Conservation (phyloP, 2,888 invertebrate genomes). For the Cheilosia vulpina region DNA sequence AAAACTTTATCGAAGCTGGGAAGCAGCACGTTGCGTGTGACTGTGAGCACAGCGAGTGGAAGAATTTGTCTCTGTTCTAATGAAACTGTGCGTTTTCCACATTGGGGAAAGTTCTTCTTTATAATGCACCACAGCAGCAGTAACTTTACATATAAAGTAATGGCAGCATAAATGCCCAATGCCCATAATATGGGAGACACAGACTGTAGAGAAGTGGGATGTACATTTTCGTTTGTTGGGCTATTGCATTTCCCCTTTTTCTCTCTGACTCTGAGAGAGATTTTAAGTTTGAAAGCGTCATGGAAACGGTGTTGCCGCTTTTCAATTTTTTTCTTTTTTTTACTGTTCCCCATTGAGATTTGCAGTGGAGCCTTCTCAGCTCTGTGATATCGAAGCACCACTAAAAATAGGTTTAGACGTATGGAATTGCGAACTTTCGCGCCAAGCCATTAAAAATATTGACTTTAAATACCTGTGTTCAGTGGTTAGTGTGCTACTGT, state of each 20-base stretch:
- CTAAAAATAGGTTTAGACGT: too few species aligned
- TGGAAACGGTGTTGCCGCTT: conserved; percentile 55
- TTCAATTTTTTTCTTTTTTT: background rate
- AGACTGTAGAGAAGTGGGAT: conserved; percentile 37
- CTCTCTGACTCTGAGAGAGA: conserved; percentile 8
- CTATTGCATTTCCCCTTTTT: conserved; percentile 18
- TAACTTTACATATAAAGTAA: conserved; percentile 13
- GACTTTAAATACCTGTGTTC: too few species aligned
- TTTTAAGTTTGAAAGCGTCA: conserved; percentile 24
- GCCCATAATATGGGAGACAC: conserved; percentile 28
- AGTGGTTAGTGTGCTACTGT: too few species aligned
- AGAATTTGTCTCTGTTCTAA: conserved; percentile 36
- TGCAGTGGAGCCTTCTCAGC: too few species aligned
- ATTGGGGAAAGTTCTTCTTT: conserved; percentile 41
- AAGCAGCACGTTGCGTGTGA: conserved; percentile 58
- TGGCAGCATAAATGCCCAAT: conserved; percentile 4
- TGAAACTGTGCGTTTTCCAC: conserved; percentile 44
- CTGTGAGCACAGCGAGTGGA: conserved; percentile 18
- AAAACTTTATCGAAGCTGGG: conserved; percentile 35
- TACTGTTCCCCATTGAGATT: too few species aligned
- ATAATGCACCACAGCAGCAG: conserved; percentile 49
- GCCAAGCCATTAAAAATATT: too few species aligned
- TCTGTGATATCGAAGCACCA: too few species aligned
- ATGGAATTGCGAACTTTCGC: too few species aligned
- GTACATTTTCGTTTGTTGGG: background rate